Evolutionary conservation across 92 coral and sea anemone genomes (phyloP), one percentile per base, ranked within the genome.

Genomic region (Isaurus tuberculatus): DNA sequence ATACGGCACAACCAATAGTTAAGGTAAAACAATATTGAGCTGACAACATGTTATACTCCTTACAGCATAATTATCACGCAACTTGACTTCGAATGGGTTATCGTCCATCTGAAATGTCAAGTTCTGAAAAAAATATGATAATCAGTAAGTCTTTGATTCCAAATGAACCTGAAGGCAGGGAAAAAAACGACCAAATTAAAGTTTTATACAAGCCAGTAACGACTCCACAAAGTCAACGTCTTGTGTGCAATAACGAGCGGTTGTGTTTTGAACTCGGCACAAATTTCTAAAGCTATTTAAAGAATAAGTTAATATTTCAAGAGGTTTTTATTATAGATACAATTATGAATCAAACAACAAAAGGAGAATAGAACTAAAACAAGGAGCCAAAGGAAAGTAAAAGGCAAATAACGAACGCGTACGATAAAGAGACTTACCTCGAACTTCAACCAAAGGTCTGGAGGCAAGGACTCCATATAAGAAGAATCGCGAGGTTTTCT

Each of bases 11-110:
- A n/a, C n/a, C n/a, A n/a, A n/a, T n/a, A n/a, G n/a, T n/a, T n/a
- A n/a, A n/a, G n/a, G n/a, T n/a, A n/a, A n/a, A n/a, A n/a, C n/a
- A n/a, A n/a, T n/a, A n/a, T n/a, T n/a, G n/a, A n/a, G n/a, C n/a
- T n/a, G n/a, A n/a, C n/a, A 42, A 34, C 19, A 25, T 40, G 46
- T 42, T 42, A 75, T 0, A n/a, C 10, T 28, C 88, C 94, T 65
- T 92, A 96, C 99, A 85, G 94, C 97, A 78, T 96, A 96, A 83
- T 96, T 96, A 65, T 94, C 95, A 17, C 99, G 94, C 15, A 96
- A 91, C 86, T 94, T 96, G 61, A 96, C 98, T 89, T 96, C 99
- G 80, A 96, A 96, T 28, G 99, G 97, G 81, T 94, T 98, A 37
- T 96, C 99, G 69, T 96, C 99, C 68, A 96, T 88, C 82, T 92